A percentile compares a stretch with the other conserved stretches of the same genome.
Conservation (phyloP, 1,140 invertebrate genomes). For the Tribolium castaneum region DNA sequence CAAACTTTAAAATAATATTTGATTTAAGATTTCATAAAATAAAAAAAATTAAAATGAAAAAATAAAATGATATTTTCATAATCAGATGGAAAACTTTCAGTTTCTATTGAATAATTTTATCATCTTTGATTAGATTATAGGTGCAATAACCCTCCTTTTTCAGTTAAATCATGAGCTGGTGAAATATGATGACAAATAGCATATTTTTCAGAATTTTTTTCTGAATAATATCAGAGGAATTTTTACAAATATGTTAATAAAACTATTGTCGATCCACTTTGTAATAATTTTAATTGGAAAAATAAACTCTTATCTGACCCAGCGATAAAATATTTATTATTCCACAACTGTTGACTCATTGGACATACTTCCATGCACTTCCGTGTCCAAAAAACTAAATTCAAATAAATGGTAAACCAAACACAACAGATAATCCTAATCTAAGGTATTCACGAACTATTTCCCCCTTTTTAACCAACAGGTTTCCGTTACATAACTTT, state of each 20-base stretch:
- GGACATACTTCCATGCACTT: not conserved
- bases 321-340: not conserved
- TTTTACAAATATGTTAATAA: not conserved
- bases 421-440: not conserved
- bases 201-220: not conserved
- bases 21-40: no score
- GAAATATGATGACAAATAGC: no score
- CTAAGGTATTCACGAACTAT: not conserved
- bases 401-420: not conserved
- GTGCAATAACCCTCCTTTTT: no score
- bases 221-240: not conserved
- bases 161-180: no score
- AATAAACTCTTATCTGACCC: not conserved
- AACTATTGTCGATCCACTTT: not conserved
- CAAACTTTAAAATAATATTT: no score
- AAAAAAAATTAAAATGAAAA: no score
- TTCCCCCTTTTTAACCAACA: not conserved
- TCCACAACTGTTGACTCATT: not conserved
- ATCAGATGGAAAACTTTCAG: no score
- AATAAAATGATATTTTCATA: no score
- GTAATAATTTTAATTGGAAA: not conserved
- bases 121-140: no score
- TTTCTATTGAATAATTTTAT: no score
- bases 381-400: not conserved
- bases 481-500: not conserved